phyloP scores from a whole-genome alignment of 2,113 vertebrate species.

The Shinisaurus crocodilurus region DNA sequence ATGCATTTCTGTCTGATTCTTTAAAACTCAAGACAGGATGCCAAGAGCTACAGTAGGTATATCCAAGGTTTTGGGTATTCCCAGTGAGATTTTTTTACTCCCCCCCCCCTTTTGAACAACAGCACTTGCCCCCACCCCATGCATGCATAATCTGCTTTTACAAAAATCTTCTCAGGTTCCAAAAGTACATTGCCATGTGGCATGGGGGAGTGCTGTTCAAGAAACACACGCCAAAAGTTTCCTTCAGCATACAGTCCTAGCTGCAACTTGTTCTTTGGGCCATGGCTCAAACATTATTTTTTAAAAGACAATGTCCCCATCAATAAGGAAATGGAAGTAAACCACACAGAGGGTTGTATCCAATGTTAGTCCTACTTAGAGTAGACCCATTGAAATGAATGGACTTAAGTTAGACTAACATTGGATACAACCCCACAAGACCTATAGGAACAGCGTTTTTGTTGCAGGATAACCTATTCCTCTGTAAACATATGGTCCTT shows the following conservation, averaged over 20 bases:
- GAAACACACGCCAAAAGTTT: neutral
- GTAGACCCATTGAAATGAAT: too few relatives aligned
- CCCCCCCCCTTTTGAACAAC: neutral
- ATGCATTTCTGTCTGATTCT: neutral
- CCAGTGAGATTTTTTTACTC: neutral
- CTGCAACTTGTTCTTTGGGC: neutral
- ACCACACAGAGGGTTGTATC: neutral
- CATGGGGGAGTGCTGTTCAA: neutral
- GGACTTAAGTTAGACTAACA: too few relatives aligned
- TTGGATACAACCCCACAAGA: neutral
- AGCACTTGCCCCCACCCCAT: neutral
- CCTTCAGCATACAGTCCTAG: neutral
- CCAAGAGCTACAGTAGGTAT: neutral
- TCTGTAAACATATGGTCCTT: neutral
- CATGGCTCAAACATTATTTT: too few relatives aligned
- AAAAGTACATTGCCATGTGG: neutral
- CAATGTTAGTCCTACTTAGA: too few relatives aligned
- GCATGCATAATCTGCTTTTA: neutral
- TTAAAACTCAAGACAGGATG: neutral
- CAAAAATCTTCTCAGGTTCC: neutral
- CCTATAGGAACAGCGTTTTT: neutral
- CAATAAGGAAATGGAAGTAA: neutral
- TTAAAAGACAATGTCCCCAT: neutral
- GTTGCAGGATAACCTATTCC: neutral
- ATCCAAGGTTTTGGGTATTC: neutral